Base-by-base conservation (phyloP, 64 coral and sea anemone genomes). In the Acropora yongei region DNA sequence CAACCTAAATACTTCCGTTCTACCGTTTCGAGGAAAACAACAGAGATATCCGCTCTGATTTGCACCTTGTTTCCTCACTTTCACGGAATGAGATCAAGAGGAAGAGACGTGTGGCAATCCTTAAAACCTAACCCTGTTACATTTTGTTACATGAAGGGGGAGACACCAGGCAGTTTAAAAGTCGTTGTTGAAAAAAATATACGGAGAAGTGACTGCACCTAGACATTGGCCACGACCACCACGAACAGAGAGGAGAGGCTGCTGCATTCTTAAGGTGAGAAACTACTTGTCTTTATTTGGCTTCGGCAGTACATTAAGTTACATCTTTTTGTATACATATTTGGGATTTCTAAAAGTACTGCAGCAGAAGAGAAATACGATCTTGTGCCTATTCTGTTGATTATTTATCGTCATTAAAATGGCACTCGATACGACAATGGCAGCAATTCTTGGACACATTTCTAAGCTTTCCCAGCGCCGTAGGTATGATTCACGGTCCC, bases 281-380 rank as follows among this genome's bases (percentile, higher is more conserved):
- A 90, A 90, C 46, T 90, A 11, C 42, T 90, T 63, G 88, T 80
- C 4, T 18, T 80, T 50, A 68, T 90, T 80, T 90, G 88, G 88
- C 77, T 80, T 18, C 16, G 76, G 6, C 16, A 65, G 39, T 80
- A 81, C 57, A 47, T 76, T 12, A 90, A 68, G n/a, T 78, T 77
- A 1, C 44, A 68, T 55, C 8, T 79, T 43, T 41, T 89, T 13
- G 75, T 63, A 49, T 18, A 63, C 12, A 19, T 58, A 73, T 91
- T 90, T 19, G 10, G 9, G 4, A 79, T 90, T 69, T 77, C 72
- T 49, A 80, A 90, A 72, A 90, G 88, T 18, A 90, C 77, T 30
- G 77, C 68, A 66, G 76, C 41, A 16, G 77, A 90, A 65, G 88
- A 90, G 65, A 68, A 72, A 17, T 80, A 90, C 57, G 76, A 80